A percentile compares a stretch with the other conserved stretches of the same genome.
phyloP scores from a whole-genome alignment of 1,140 invertebrate genomes.

The Trachymyrmex septentrionalis region DNA sequence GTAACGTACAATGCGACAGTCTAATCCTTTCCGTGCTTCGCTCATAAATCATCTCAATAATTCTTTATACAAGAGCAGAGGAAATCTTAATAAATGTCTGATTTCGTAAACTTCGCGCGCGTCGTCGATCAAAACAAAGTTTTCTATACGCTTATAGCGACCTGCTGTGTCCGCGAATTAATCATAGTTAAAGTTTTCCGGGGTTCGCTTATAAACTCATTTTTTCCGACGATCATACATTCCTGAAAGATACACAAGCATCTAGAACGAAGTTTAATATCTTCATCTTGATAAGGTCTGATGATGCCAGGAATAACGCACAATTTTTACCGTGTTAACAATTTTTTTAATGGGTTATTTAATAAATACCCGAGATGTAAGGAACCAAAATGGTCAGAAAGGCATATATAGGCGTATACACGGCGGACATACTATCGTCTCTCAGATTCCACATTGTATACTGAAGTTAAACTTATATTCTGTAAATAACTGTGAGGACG shows the following conservation, averaged over 20 bases:
- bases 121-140: constrained; percentile 59
- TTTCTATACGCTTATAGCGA: constrained; percentile 48
- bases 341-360: not conserved
- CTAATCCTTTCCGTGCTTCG: constrained; percentile 34
- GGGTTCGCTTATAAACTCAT: constrained; percentile 59
- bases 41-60: constrained; percentile 55
- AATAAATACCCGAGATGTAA: not conserved
- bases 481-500: constrained; percentile 67
- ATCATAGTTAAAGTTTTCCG: constrained; percentile 54
- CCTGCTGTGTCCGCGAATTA: constrained; percentile 57
- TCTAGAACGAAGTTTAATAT: constrained; percentile 49
- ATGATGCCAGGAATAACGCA: constrained; percentile 20
- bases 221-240: constrained; percentile 40
- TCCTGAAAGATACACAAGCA: constrained; percentile 18
- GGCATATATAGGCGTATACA: not conserved
- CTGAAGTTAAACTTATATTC: constrained; percentile 62
- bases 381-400: not conserved
- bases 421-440: constrained; percentile 2
- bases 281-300: constrained; percentile 14
- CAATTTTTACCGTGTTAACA: constrained; percentile 38
- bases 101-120: constrained; percentile 55
- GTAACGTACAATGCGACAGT: constrained; percentile 25
- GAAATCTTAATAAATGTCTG: constrained; percentile 59
- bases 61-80: constrained; percentile 32
- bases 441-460: constrained; percentile 51